Percentiles rank a stretch among this genome's conserved stretches.
Conservation (phyloP, 2,888 invertebrate species). For the Apotomis capreana region DNA sequence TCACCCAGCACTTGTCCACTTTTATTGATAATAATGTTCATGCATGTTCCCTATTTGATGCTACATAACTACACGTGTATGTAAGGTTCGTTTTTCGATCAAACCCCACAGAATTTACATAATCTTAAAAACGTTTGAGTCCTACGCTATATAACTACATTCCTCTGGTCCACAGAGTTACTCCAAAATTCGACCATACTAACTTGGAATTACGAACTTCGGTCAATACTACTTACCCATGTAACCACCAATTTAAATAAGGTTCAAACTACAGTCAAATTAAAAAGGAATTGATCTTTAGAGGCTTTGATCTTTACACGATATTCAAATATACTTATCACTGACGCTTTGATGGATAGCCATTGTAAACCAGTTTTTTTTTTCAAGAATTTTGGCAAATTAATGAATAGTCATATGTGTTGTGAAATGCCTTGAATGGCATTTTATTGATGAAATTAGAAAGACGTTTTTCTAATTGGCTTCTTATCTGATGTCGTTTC, state of each 20-base stretch:
- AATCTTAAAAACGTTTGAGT: not conserved
- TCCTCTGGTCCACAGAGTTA: not conserved
- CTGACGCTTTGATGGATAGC: not conserved
- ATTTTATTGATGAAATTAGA: conserved; percentile 30
- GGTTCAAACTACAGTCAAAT: not conserved
- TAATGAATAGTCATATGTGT: conserved; percentile 23
- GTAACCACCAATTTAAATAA: not conserved
- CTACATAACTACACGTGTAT: not conserved
- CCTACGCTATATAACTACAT: not conserved
- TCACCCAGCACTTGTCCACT: no score
- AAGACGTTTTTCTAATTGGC: conserved; percentile 28
- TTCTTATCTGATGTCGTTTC: conserved; percentile 12
- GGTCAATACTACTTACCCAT: not conserved
- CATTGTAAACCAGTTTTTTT: conserved; percentile 8
- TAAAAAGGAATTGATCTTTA: no score
- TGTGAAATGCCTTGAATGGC: conserved; percentile 27
- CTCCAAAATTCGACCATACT: no score
- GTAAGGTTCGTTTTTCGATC: conserved; percentile 2
- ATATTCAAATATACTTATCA: not conserved
- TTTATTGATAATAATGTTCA: no score
- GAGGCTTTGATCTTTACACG: not conserved
- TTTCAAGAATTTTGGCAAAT: conserved; percentile 27
- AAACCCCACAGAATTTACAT: not conserved
- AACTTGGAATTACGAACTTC: no score
- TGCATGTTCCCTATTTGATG: not conserved